phyloP scores from a whole-genome alignment of 2,113 vertebrate species.

The Aspidoscelis tigris region DNA sequence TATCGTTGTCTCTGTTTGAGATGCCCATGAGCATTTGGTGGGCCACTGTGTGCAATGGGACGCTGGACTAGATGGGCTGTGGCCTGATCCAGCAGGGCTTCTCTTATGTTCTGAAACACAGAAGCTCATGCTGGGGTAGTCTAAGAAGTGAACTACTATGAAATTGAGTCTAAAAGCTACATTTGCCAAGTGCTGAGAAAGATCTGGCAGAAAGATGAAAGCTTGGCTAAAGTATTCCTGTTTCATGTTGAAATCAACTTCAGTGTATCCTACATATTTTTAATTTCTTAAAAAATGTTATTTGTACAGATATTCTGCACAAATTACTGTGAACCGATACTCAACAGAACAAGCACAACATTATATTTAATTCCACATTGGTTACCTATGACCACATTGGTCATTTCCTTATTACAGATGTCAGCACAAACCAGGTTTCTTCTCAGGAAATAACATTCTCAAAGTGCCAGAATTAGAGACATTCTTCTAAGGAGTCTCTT shows the following conservation, averaged over 20 bases:
- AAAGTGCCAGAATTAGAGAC: neutral
- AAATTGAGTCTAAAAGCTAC: neutral
- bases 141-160: neutral
- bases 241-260: neutral
- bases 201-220: neutral
- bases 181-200: neutral
- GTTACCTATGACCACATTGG: too few relatives aligned
- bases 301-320: neutral
- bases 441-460: neutral
- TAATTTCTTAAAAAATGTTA: neutral
- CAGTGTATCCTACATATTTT: neutral
- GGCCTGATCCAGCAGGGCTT: too few relatives aligned
- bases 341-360: neutral
- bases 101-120: neutral
- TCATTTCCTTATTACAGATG: neutral
- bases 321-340: constrained; percentile 11
- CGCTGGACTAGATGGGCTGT: too few relatives aligned
- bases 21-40: too few relatives aligned
- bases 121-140: neutral
- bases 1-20: too few relatives aligned
- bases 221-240: neutral
- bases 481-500: neutral
- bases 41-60: too few relatives aligned
- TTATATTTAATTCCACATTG: constrained; percentile 5
- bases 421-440: neutral